Evolutionary conservation across 2,888 invertebrate species (phyloP).

Genomic region (Pediacus dermestoides): DNA sequence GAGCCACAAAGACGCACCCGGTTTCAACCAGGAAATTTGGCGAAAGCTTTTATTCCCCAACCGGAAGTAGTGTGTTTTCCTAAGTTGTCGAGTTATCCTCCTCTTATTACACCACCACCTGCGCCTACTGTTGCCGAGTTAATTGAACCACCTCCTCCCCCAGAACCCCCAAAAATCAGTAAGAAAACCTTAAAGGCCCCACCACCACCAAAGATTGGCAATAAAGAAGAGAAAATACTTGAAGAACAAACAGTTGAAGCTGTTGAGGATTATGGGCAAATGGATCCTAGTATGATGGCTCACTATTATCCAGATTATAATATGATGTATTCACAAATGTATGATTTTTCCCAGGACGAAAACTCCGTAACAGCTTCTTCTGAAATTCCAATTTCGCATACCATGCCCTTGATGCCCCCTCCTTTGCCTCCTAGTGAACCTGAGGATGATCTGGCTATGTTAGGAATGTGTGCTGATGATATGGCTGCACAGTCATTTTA

Average conservation of each 20-base stretch:
- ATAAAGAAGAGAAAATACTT: neutral
- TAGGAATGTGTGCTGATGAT: slow-evolving; percentile 83
- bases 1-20: slow-evolving; percentile 44
- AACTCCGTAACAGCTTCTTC: slow-evolving; percentile 20
- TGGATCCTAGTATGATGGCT: slow-evolving; percentile 32
- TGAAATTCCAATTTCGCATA: slow-evolving; percentile 40
- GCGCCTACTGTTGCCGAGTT: slow-evolving; percentile 27
- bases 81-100: slow-evolving; percentile 44
- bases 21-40: slow-evolving; percentile 47
- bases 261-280: slow-evolving; percentile 9
- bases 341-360: slow-evolving; percentile 37
- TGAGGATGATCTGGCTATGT: slow-evolving; percentile 69
- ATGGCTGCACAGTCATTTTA: slow-evolving; percentile 57
- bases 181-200: slow-evolving; percentile 27
- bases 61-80: slow-evolving; percentile 50
- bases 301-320: slow-evolving; percentile 41
- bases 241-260: neutral
- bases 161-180: slow-evolving; percentile 39
- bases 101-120: slow-evolving; percentile 35
- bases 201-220: slow-evolving; percentile 26
- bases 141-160: slow-evolving; percentile 26
- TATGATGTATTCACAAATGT: slow-evolving; percentile 40
- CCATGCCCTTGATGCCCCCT: slow-evolving; percentile 46
- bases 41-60: slow-evolving; percentile 47
- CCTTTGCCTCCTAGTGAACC: slow-evolving; percentile 48